These are phyloP conservation scores for Orthosia gracilis DNA, from an alignment of 2,888 invertebrate genomes.

Conservation along the genomic window DNA sequence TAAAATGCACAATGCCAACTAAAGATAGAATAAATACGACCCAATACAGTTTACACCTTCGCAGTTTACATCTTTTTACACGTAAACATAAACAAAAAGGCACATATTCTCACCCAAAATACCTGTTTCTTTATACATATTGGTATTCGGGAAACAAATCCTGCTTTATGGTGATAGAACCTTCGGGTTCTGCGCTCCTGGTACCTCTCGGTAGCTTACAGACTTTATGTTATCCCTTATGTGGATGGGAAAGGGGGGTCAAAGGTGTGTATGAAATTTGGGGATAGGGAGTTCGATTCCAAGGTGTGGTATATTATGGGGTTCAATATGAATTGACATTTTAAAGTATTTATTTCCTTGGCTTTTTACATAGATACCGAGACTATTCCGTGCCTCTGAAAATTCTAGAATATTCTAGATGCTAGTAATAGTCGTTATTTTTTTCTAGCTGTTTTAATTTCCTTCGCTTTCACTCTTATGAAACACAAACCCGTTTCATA, in stretches of 20 bases:
- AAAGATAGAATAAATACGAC: background rate
- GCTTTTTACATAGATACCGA: too few relatives aligned
- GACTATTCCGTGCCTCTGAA: too few relatives aligned
- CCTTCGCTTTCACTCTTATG: too few relatives aligned
- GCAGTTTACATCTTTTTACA: background rate
- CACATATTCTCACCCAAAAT: background rate
- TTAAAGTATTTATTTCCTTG: too few relatives aligned
- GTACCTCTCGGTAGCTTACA: conserved; percentile 57
- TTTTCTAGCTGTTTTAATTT: too few relatives aligned
- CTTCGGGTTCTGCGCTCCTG: conserved; percentile 56
- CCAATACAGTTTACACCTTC: conserved; percentile 10
- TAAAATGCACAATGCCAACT: too few relatives aligned
- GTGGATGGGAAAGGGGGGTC: conserved; percentile 9
- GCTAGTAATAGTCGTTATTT: too few relatives aligned
- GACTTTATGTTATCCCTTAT: conserved; percentile 46
- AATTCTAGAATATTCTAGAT: too few relatives aligned
- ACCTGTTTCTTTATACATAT: conserved; percentile 26
- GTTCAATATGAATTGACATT: too few relatives aligned
- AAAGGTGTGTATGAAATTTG: background rate
- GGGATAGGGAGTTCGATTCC: conserved; percentile 2
- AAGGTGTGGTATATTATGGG: background rate
- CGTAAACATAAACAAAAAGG: conserved; percentile 31
- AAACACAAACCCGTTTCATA: too few relatives aligned
- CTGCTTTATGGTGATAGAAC: conserved; percentile 68
- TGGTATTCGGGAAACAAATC: conserved; percentile 57